Percentiles rank a stretch among this genome's conserved stretches.
Conservation (phyloP, 2,113 vertebrate genomes). For the Hippocampus barbouri region DNA sequence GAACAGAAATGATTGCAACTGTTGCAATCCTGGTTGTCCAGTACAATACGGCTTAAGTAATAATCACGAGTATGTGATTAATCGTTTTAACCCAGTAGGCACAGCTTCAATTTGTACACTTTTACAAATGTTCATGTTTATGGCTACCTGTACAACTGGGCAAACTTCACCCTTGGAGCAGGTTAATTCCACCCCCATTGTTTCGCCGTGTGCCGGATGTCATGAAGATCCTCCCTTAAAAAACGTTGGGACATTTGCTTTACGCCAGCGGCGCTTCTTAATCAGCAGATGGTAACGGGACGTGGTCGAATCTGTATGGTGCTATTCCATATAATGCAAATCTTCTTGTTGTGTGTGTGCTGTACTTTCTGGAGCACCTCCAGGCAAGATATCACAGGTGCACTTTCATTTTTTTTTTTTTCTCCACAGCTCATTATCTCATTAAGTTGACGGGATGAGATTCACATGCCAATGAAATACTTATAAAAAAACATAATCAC, state of each 20-base stretch:
- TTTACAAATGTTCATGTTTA: background rate
- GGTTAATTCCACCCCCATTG: background rate
- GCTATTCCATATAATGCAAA: background rate
- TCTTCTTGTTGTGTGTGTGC: no score
- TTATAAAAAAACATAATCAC: background rate
- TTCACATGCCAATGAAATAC: background rate
- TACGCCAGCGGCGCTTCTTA: background rate
- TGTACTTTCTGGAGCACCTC: constrained; percentile 5
- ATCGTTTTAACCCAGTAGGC: background rate
- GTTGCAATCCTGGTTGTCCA: no score
- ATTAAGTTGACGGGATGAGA: background rate
- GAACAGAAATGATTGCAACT: background rate
- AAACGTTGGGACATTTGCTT: background rate
- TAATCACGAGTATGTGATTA: background rate
- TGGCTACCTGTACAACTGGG: background rate
- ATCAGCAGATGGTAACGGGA: background rate
- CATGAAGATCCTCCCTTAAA: background rate
- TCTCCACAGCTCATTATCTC: background rate
- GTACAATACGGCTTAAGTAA: no score
- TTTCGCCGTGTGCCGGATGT: background rate
- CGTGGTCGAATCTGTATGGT: constrained; percentile 27
- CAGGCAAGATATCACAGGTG: background rate
- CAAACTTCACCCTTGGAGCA: background rate
- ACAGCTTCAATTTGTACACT: background rate
- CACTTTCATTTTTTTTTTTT: background rate